phyloP scores from a whole-genome alignment of 1,140 invertebrate genomes.

The Eciton burchellii region DNA sequence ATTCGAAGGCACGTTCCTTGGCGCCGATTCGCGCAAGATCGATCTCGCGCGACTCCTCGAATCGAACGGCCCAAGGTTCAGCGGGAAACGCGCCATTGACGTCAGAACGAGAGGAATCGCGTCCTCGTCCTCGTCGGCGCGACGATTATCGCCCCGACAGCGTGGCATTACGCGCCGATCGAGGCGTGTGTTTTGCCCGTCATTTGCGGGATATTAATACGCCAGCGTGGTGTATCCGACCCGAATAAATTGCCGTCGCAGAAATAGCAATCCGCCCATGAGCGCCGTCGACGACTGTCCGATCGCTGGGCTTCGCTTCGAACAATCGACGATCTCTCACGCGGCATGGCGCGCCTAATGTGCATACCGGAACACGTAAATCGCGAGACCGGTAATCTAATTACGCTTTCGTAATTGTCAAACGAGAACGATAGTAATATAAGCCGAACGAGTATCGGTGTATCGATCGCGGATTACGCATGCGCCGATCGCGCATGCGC shows the following conservation, averaged over 20 bases:
- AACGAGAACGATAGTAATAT: constrained; percentile 27
- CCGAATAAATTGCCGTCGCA: constrained; percentile 48
- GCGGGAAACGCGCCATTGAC: constrained; percentile 48
- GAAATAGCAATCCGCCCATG: constrained; percentile 34
- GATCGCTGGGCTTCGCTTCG: neutral
- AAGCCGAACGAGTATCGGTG: constrained; percentile 15
- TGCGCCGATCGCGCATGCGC: constrained; percentile 3
- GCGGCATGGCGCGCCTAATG: neutral
- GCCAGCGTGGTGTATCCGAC: neutral
- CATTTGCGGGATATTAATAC: constrained; percentile 63
- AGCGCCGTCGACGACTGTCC: neutral
- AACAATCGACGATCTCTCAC: constrained; percentile 6
- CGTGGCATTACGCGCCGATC: constrained; percentile 53
- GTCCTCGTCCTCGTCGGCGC: constrained; percentile 4
- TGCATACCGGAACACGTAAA: constrained; percentile 15
- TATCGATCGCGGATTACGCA: neutral
- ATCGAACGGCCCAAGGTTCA: constrained; percentile 14
- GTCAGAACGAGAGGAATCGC: constrained; percentile 30
- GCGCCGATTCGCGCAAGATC: constrained; percentile 45
- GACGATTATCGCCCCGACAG: constrained; percentile 37
- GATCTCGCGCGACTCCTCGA: constrained; percentile 34
- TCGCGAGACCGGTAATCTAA: constrained; percentile 29
- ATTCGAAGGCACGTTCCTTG: too few species aligned
- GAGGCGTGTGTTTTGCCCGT: constrained; percentile 59
- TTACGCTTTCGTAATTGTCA: constrained; percentile 21